Conservation (phyloP, 2,797 vertebrate species). For the Anisognathus igniventris region DNA sequence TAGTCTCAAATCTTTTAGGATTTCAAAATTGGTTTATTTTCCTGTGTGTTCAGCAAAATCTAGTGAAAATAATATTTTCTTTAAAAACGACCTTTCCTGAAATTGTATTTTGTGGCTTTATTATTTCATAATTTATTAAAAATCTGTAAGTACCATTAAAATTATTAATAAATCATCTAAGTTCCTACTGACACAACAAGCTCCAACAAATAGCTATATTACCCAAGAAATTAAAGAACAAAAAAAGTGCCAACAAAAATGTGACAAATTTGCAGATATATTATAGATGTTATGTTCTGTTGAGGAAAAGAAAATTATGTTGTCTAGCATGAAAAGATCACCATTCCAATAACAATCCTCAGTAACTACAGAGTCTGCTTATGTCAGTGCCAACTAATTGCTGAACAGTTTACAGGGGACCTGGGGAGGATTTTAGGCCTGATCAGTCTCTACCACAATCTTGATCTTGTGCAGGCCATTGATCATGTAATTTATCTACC, state of each 20-base stretch:
- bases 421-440: neutral
- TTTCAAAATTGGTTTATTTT: neutral
- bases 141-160: neutral
- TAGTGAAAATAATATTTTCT: neutral
- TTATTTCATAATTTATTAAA: neutral
- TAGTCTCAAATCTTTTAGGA: neutral
- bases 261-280: neutral
- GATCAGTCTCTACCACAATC: neutral
- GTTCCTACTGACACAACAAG: neutral
- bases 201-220: neutral
- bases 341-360: neutral
- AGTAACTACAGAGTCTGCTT: neutral
- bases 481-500: neutral
- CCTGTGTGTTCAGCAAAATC: neutral
- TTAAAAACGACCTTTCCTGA: neutral
- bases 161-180: neutral
- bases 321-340: neutral
- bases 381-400: neutral
- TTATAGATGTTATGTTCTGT: neutral
- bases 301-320: neutral
- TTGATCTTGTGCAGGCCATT: neutral
- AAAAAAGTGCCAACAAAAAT: neutral
- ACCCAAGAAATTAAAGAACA: neutral
- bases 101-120: neutral
- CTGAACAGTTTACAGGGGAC: neutral